Base-by-base conservation (phyloP, 37 sponge, comb jelly and placozoan species). In the Halisarca cf. caerulea region DNA sequence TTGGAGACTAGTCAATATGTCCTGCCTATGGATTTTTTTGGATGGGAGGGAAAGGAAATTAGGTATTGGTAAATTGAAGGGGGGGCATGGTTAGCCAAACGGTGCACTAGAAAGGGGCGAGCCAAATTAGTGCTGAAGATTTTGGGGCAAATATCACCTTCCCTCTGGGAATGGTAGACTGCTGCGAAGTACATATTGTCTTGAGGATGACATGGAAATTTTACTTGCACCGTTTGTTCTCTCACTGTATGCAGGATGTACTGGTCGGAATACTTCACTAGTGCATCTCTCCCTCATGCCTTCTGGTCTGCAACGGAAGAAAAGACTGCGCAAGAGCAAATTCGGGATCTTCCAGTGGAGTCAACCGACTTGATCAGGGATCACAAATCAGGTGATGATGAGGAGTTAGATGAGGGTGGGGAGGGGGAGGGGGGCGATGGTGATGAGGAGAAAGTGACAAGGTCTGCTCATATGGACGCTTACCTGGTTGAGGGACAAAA, bases 301-400 rank as follows among this genome's bases (percentile, higher is more conserved):
- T 91, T 91, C 70, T 91, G 92, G 92, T 91, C 92, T 36, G 92
- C 92, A 21, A 38, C 36, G 2, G 41, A 11, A 8, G 84, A 79
- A 6, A 4, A 79, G 32, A 79, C 6, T 25, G 25, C 4, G 21
- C 4, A 7, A 18, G 33, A 79, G 17, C 24, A 14, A 15, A 25
- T 58, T 43, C 30, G 45, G 0, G 88, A 75, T 37, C 38, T 14
- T 28, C 38, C 30, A 38, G 39, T 3, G 28, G 30, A 73, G 38
- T 40, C 74, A 32, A 39, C 11, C 28, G 20, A 34, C 28, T 4
- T 30, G 5, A 23, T 36, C 7, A 81, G 23, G 27, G 82, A 60
- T 61, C 41, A 25, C 3, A 55, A 37, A 27, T 43, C 42, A 30
- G 42, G 23, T 57, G 24, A 24, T 6, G 18, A 40, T 28, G 66